Conservation (phyloP, 1,140 invertebrate genomes). For the Metaphire vulgaris region DNA sequence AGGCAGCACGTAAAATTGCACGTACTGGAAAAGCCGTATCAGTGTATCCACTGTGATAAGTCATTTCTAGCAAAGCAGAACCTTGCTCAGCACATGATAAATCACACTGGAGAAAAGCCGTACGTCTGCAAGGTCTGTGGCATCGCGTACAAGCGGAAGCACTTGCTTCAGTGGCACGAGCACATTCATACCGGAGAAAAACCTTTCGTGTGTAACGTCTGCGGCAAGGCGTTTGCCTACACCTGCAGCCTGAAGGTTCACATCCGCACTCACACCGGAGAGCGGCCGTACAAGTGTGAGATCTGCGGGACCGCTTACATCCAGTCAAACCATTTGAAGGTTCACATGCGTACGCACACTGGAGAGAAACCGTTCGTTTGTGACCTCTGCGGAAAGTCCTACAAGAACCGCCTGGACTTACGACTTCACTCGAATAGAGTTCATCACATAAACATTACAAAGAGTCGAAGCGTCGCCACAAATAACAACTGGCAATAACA, state of each 20-base stretch:
- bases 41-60: conserved; percentile 48
- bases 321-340: conserved; percentile 67
- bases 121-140: conserved; percentile 51
- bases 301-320: conserved; percentile 53
- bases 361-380: conserved; percentile 87
- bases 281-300: conserved; percentile 77
- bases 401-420: conserved; percentile 87
- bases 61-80: conserved; percentile 10
- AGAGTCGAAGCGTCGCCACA: neutral
- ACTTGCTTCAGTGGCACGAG: conserved; percentile 86
- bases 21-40: conserved; percentile 84
- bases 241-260: conserved; percentile 96
- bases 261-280: conserved; percentile 96
- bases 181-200: conserved; percentile 87
- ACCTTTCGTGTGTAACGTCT: conserved; percentile 88
- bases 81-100: neutral
- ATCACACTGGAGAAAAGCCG: neutral
- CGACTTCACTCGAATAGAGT: conserved; percentile 65
- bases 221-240: conserved; percentile 89
- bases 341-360: conserved; percentile 83
- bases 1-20: conserved; percentile 93
- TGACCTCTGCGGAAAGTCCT: conserved; percentile 78
- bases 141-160: conserved; percentile 67
- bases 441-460: conserved; percentile 1
- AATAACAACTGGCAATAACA: neutral